Percentiles rank a stretch among this genome's conserved stretches.
Evolutionary conservation across 2,888 invertebrate genomes (phyloP).

Genomic region (Nesidiocoris tenuis): DNA sequence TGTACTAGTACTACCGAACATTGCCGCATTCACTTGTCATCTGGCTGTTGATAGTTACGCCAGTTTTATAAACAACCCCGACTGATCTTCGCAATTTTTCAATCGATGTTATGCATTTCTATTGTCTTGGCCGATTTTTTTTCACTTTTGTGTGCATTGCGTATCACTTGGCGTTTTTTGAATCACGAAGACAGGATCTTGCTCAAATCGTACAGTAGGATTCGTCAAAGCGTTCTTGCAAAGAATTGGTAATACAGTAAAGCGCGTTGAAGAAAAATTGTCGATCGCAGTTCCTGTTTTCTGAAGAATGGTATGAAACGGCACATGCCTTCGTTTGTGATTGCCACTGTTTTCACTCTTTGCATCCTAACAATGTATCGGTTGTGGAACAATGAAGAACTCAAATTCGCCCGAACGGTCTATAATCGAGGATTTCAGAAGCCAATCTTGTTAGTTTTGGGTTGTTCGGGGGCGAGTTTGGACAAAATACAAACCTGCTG

Average conservation of each 20-base stretch:
- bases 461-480: no score
- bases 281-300: constrained; percentile 33
- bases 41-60: no score
- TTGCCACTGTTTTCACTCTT: constrained; percentile 13
- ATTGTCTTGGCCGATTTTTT: neutral
- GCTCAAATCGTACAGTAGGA: constrained; percentile 27
- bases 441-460: no score
- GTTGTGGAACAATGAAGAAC: constrained; percentile 11
- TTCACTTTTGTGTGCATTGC: neutral
- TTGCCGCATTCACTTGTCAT: no score
- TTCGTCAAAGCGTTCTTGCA: no score
- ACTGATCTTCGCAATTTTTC: neutral
- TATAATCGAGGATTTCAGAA: no score
- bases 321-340: constrained; percentile 22
- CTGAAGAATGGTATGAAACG: constrained; percentile 19
- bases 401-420: no score
- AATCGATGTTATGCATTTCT: neutral
- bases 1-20: no score
- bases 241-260: no score
- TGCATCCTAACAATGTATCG: constrained; percentile 18
- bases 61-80: neutral
- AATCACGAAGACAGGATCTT: constrained; percentile 26
- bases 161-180: neutral
- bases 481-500: no score
- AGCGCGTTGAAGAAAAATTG: no score